Percentiles rank a stretch among this genome's conserved stretches.
Evolutionary conservation across 2,113 vertebrate genomes (phyloP).

Genomic region (Syrrhaptes paradoxus): DNA sequence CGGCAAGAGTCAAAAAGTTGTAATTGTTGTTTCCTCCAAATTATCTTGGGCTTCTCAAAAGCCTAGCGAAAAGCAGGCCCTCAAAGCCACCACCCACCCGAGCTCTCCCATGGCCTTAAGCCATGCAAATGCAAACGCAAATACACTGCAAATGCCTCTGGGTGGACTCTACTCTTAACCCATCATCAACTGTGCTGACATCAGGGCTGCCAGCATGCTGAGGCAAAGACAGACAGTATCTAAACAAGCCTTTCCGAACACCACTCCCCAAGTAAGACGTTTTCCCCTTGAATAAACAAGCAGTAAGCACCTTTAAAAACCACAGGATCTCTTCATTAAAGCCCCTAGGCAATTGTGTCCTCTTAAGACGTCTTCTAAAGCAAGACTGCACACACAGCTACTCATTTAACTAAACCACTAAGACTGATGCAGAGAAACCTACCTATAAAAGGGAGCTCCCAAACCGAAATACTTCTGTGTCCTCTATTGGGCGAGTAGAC

Average conservation of each 20-base stretch:
- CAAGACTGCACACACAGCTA: neutral
- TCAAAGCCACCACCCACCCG: neutral
- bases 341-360: neutral
- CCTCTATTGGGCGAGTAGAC: neutral
- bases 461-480: neutral
- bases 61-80: neutral
- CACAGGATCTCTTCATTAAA: neutral
- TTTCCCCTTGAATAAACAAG: neutral
- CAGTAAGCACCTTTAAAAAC: neutral
- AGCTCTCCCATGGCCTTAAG: neutral
- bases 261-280: neutral
- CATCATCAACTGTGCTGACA: accelerated
- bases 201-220: neutral
- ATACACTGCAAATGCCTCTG: neutral
- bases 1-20: neutral
- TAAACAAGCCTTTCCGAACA: neutral
- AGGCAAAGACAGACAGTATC: neutral
- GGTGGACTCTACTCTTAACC: neutral
- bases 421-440: neutral
- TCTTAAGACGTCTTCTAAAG: neutral
- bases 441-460: neutral
- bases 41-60: neutral
- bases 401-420: neutral
- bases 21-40: neutral
- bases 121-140: too few relatives aligned